Evolutionary conservation across 2,113 vertebrate species (phyloP).

Genomic region (Pluvialis apricaria): DNA sequence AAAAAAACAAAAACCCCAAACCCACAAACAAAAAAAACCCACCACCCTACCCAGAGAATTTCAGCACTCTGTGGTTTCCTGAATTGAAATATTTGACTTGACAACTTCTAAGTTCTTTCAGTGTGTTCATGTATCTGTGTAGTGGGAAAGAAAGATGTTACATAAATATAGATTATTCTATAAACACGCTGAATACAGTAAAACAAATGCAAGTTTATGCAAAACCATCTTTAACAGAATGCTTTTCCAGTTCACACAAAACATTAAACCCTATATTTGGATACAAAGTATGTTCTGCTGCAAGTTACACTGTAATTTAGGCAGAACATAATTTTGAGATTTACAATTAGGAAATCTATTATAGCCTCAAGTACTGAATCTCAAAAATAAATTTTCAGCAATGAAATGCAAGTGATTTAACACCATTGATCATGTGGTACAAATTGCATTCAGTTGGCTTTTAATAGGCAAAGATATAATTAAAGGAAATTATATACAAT

Average conservation of each 20-base stretch:
- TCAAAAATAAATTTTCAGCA: conserved; percentile 55
- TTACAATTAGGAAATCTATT: conserved; percentile 56
- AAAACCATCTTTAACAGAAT: conserved; percentile 25
- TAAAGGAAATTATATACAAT: conserved; percentile 58
- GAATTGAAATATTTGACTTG: background rate
- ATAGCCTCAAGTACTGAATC: conserved; percentile 38
- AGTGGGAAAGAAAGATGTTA: background rate
- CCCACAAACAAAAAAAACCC: background rate
- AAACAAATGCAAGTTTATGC: conserved; percentile 32
- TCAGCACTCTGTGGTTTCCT: background rate
- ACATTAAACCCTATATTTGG: conserved; percentile 50
- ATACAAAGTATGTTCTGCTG: conserved; percentile 16
- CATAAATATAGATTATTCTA: conserved; percentile 54
- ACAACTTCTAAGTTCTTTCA: background rate
- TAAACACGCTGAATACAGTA: conserved; percentile 14
- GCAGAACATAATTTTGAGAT: conserved; percentile 54
- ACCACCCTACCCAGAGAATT: background rate
- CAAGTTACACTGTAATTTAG: conserved; percentile 49
- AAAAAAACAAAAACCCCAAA: background rate
- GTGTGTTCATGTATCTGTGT: background rate
- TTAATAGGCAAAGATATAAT: conserved; percentile 56
- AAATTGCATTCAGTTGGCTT: conserved; percentile 44
- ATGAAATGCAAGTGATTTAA: conserved; percentile 52
- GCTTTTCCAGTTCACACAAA: conserved; percentile 5
- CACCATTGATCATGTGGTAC: conserved; percentile 37